Evolutionary conservation across 2,113 vertebrate genomes (phyloP), one percentile per base, ranked within the genome.

Genomic region (Glaucidium brasilianum): DNA sequence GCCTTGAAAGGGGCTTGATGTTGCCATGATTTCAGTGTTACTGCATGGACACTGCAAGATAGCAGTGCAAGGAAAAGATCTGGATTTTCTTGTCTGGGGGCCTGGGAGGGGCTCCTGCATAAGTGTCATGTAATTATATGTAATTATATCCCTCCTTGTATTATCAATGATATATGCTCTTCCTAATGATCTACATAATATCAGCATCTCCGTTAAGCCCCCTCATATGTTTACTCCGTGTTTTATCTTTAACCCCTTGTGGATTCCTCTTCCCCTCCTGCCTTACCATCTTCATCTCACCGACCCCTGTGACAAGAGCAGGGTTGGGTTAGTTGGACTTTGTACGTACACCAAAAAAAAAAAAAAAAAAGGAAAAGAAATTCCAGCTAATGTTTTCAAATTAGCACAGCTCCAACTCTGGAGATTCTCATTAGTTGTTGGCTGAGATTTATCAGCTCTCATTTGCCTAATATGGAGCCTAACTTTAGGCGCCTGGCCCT

Each of bases 391-490:
- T 99, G 98, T 99, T 98, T 98, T 98, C 99, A 98, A 99, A 99
- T 99, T 98, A 99, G 98, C 98, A 97, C 95, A 96, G 97, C 97
- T 91, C 98, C 94, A 96, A 97, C 97, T 98, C 98, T 95, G 90
- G 94, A 98, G 98, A 97, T 69, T 98, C 98, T 99, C 98, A 98
- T 99, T 99, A 99, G 98, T 98, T 97, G 98, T 98, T 97, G 97
- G 97, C 97, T 98, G 98, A 99, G 98, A 99, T 99, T 98, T 98
- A 99, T 99, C 98, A 98, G 98, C 96, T 97, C 98, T 99, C 98
- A 99, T 99, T 99, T 99, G 98, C 98, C 98, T 99, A 99, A 99
- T 99, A 98, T 98, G 97, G 98, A 98, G 98, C 98, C 98, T 98
- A 98, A 98, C 98, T 98, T 98, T 98, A 96, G 97, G 98, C 98